Base-by-base conservation (phyloP, 2,797 vertebrate species). In the Mus spretus region DNA sequence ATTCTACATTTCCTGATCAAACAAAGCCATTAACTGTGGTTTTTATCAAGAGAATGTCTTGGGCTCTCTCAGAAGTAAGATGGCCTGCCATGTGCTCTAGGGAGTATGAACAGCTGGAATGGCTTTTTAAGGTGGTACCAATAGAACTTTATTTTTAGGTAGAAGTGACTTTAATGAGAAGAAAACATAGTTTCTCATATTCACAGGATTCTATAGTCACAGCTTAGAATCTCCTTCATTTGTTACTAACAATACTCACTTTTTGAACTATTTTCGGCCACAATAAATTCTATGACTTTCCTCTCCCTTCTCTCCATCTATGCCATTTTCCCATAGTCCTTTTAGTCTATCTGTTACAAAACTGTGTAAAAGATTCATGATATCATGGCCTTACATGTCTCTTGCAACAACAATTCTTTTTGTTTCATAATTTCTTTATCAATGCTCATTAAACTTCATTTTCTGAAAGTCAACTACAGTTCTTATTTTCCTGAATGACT, bases 321-420 rank as follows among this genome's bases (percentile, higher is more conserved):
- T 91, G 31, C 67, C 96, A 57, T 87, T 96, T 93, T 93, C 77
- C 72, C 31, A 26, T 53, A 88, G 70, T 78, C 72, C n/a, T 95
- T 86, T 93, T 81, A 80, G 37, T 0, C 0, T 79, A 19, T 57
- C 24, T 92, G 9, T 89, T 75, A 90, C 63, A 80, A 91, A 47
- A 78, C 90, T 3, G 70, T 40, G 81, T 80, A 19, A 91, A 86
- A 90, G 65, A 4, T n/a, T 24, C 22, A 9, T 78, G 59, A 57
- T 67, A 89, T 20, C 95, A 93, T 67, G 40, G 53, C 89, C 5
- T 67, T 91, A 75, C 28, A n/a, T 91, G 57, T 72, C 53, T 61
- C 10, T 91, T 90, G 7, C 2, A 28, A 47, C 40, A 65, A 81
- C 81, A 89, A 80, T 72, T 3, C 12, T 44, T 86, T 95, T 86